Conservation (phyloP, 2,888 invertebrate genomes). For the Cheilosia urbana region DNA sequence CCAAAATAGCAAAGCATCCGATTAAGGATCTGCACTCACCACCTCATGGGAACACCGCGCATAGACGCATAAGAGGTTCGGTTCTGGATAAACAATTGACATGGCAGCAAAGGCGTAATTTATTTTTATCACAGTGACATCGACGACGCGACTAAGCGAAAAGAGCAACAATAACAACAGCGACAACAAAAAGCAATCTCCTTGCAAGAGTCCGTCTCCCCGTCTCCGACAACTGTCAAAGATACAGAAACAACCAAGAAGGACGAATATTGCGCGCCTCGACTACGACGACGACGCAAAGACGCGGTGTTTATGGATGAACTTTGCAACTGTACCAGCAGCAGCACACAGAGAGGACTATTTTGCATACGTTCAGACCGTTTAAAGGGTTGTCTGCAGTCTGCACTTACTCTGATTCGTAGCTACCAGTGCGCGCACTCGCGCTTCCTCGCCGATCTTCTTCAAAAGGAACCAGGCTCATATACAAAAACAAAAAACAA, state of each 20-base stretch:
- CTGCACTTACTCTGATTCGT: slow-evolving; percentile 65
- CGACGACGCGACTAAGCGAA: slow-evolving; percentile 53
- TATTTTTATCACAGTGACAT: slow-evolving; percentile 77
- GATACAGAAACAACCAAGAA: slow-evolving; percentile 62
- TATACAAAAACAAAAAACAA: slow-evolving; percentile 2
- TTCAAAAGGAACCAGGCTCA: slow-evolving; percentile 58
- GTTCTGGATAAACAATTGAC: slow-evolving; percentile 74
- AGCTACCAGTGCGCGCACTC: slow-evolving; percentile 34
- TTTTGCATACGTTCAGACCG: slow-evolving; percentile 69
- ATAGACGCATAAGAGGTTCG: slow-evolving; percentile 25
- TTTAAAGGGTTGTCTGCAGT: slow-evolving; percentile 65
- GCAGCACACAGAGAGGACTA: slow-evolving; percentile 55
- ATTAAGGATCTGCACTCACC: slow-evolving; percentile 26
- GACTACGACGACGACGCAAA: slow-evolving; percentile 34
- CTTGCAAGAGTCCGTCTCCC: slow-evolving; percentile 67
- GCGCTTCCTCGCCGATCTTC: slow-evolving; percentile 58
- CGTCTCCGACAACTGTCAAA: slow-evolving; percentile 73
- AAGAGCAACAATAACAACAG: background rate
- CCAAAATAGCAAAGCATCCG: slow-evolving; percentile 17
- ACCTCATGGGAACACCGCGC: slow-evolving; percentile 61
- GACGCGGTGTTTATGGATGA: slow-evolving; percentile 73
- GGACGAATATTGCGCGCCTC: slow-evolving; percentile 52
- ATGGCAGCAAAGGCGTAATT: slow-evolving; percentile 76
- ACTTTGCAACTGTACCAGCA: slow-evolving; percentile 67
- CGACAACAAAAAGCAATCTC: slow-evolving; percentile 41